Percentiles rank a stretch among this genome's conserved stretches.
These are phyloP conservation scores for Melolontha melolontha DNA, from an alignment of 2,888 invertebrate genomes.

Conservation along the genomic window DNA sequence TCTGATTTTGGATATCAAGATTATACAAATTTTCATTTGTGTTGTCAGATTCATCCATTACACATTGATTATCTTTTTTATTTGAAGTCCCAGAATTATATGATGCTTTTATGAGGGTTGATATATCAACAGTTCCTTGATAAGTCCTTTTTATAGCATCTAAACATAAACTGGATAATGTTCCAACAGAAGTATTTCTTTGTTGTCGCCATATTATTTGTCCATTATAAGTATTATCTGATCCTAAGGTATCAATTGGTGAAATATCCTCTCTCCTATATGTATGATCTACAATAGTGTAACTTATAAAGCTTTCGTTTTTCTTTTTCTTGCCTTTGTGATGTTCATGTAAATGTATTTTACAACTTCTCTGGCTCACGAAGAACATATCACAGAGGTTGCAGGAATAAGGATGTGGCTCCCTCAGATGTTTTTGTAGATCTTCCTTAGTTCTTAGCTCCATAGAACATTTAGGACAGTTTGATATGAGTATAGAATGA, in stretches of 20 bases:
- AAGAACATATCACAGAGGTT: too few relatives aligned
- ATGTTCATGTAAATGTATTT: conserved; percentile 43
- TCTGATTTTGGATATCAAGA: too few relatives aligned
- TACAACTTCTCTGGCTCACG: conserved; percentile 43
- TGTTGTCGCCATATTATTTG: conserved; percentile 25
- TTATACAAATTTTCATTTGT: neutral
- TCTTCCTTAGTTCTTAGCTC: conserved; percentile 41
- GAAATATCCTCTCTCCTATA: conserved; percentile 38
- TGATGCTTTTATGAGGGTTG: neutral
- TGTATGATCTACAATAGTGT: conserved; percentile 46
- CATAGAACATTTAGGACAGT: too few relatives aligned
- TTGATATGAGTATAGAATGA: conserved; percentile 40
- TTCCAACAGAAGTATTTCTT: neutral
- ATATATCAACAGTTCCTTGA: conserved; percentile 4
- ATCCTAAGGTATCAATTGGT: neutral
- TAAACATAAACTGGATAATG: conserved; percentile 3
- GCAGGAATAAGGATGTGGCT: conserved; percentile 47
- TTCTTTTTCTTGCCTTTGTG: conserved; percentile 45
- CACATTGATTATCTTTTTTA: neutral
- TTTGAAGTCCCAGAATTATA: neutral
- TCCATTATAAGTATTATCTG: conserved; percentile 3
- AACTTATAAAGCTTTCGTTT: conserved; percentile 40
- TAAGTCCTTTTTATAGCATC: conserved; percentile 10
- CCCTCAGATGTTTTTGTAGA: conserved; percentile 46
- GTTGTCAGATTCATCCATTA: neutral